Conservation (phyloP, 2,797 vertebrate species). For the Gymnodraco acuticeps region DNA sequence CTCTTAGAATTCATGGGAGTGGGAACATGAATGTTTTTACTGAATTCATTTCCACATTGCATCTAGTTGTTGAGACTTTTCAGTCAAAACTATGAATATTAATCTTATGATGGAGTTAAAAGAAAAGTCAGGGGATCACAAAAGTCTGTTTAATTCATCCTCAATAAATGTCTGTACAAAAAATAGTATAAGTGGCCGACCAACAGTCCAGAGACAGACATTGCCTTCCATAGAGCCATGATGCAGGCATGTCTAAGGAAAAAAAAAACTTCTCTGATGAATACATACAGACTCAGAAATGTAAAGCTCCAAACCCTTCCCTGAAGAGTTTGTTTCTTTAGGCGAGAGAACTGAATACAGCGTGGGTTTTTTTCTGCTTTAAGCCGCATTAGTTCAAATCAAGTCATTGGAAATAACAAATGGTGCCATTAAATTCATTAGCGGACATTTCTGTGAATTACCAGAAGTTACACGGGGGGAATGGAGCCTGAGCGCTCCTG, state of each 20-base stretch:
- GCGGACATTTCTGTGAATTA: conserved; percentile 53
- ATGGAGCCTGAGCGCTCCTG: conserved; percentile 25
- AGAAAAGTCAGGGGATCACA: too few species aligned
- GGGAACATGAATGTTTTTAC: neutral
- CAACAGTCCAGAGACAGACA: neutral
- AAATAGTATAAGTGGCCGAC: neutral
- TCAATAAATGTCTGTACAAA: neutral
- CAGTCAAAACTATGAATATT: neutral
- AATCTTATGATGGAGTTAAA: neutral
- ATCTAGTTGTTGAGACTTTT: neutral
- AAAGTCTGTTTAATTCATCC: conserved; percentile 1
- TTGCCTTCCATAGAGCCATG: too few species aligned
- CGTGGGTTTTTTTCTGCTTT: neutral
- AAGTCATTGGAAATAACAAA: conserved; percentile 55
- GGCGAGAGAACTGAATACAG: neutral
- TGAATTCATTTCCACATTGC: neutral
- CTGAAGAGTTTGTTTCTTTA: conserved; percentile 11
- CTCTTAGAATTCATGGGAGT: neutral
- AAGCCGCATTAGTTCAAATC: conserved; percentile 36
- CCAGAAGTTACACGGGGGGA: conserved; percentile 35
- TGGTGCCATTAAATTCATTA: conserved; percentile 54
- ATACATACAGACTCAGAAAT: neutral
- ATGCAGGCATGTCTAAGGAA: too few species aligned
- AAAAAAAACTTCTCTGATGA: neutral
- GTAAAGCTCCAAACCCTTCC: conserved; percentile 14